Percentiles rank a stretch among this genome's conserved stretches.
Evolutionary conservation across 2,797 vertebrate species (phyloP).

Genomic region (Onychomys leucogaster): DNA sequence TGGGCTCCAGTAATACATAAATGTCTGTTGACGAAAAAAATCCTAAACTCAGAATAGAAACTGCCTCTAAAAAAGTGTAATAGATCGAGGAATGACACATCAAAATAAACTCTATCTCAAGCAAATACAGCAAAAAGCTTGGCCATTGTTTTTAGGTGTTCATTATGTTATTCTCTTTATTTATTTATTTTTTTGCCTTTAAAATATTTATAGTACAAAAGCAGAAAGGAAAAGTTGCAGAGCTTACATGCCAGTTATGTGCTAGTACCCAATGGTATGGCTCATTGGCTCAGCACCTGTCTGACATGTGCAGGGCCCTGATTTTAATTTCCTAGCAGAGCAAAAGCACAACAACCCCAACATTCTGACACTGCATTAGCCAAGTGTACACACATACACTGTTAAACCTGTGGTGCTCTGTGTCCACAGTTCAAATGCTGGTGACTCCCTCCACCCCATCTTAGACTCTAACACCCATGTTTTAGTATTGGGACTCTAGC

Average conservation of each 20-base stretch:
- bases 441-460: neutral
- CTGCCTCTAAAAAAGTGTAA: neutral
- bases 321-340: neutral
- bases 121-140: neutral
- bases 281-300: neutral
- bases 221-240: neutral
- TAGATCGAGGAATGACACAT: neutral
- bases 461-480: neutral
- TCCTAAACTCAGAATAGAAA: neutral
- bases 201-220: neutral
- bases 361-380: neutral
- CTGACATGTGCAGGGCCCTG: neutral
- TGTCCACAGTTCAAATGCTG: neutral
- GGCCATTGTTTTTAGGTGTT: neutral
- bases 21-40: neutral
- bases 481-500: neutral
- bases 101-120: slow-evolving; percentile 3
- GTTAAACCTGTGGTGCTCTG: neutral
- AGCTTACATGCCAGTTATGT: neutral
- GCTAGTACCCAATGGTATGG: neutral
- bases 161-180: neutral
- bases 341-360: neutral
- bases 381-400: neutral
- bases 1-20: neutral
- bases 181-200: neutral